Percentiles rank a stretch among this genome's conserved stretches.
These are phyloP conservation scores for Apteryx owenii DNA, from an alignment of 2,113 vertebrate genomes.

Conservation along the genomic window DNA sequence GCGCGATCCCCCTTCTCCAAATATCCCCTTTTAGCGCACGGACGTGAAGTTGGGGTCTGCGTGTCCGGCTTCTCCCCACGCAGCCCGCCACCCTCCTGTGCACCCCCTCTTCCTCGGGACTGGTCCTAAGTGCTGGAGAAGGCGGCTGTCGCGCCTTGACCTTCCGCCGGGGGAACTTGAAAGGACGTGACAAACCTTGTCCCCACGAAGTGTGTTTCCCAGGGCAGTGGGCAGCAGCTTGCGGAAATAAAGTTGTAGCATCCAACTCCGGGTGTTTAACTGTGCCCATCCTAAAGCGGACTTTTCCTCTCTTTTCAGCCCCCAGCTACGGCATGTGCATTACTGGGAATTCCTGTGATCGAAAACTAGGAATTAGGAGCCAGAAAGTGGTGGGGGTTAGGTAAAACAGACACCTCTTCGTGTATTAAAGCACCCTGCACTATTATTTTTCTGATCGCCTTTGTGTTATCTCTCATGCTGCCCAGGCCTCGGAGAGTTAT, in stretches of 20 bases:
- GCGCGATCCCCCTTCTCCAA: neutral
- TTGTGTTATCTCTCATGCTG: neutral
- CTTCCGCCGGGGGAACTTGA: neutral
- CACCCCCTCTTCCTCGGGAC: no score
- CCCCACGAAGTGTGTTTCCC: neutral
- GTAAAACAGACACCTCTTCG: neutral
- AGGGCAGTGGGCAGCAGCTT: neutral
- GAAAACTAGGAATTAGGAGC: neutral
- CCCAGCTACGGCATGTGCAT: neutral
- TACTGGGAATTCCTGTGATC: neutral
- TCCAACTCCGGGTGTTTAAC: neutral
- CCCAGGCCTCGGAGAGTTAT: slow-evolving; percentile 17
- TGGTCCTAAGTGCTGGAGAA: neutral
- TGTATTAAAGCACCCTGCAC: neutral
- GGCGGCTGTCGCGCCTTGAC: neutral
- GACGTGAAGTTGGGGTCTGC: neutral
- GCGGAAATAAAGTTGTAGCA: neutral
- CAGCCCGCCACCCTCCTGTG: no score
- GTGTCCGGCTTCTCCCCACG: neutral
- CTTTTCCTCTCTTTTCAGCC: neutral
- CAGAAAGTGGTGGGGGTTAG: neutral
- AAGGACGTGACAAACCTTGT: neutral
- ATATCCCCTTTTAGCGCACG: neutral
- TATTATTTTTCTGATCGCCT: neutral
- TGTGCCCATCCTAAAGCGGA: neutral